These are phyloP conservation scores for Eptatretus burgeri DNA, from an alignment of 2,113 vertebrate genomes.

Conservation along the genomic window DNA sequence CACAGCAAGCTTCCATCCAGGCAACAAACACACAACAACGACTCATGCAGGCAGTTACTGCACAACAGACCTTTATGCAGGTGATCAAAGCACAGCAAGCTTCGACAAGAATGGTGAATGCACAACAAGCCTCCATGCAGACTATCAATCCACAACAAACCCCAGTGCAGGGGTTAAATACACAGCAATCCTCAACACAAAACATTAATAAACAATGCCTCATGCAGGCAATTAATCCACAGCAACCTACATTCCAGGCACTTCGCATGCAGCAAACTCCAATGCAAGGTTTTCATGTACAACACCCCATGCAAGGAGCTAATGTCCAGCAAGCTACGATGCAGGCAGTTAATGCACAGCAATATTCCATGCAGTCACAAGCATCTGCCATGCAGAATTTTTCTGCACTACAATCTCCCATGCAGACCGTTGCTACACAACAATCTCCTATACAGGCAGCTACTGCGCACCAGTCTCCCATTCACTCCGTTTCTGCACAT, in stretches of 20 bases:
- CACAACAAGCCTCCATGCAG: not conserved
- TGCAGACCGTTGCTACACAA: too few species aligned
- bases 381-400: too few species aligned
- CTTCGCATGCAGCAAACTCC: not conserved
- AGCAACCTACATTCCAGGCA: not conserved
- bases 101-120: not conserved
- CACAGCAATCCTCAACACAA: not conserved
- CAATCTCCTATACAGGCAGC: too few species aligned
- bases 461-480: too few species aligned
- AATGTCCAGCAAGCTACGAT: conserved; percentile 13
- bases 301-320: conserved; percentile 22
- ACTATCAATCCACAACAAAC: not conserved
- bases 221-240: not conserved
- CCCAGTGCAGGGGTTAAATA: not conserved
- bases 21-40: not conserved
- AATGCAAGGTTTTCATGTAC: conserved; percentile 19
- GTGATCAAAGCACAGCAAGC: not conserved
- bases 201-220: not conserved
- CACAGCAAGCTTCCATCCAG: not conserved
- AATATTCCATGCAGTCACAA: too few species aligned
- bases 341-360: conserved; percentile 68
- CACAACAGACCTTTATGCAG: not conserved
- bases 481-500: too few species aligned
- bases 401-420: too few species aligned
- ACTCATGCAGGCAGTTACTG: not conserved